Base-by-base conservation (phyloP, 2,888 invertebrate genomes). In the Catocala sponsa region DNA sequence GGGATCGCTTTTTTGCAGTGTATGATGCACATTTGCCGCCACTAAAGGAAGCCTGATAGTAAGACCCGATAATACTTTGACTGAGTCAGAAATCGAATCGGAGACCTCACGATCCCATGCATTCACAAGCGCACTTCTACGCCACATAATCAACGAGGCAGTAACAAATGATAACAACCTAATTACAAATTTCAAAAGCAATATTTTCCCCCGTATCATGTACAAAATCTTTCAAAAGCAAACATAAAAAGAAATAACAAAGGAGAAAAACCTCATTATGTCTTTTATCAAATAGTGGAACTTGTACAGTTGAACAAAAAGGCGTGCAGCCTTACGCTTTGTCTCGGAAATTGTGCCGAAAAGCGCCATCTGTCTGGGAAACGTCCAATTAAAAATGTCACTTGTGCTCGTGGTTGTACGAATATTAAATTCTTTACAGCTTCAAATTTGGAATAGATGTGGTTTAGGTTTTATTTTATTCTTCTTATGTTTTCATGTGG, bases 261-360 rank as follows among this genome's bases (percentile, higher is more conserved):
- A 63, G 32, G 15, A 58, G 51, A 63, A 66, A 73, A 75, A 62
- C 57, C 74, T 75, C 75, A 74, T 75, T 65, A 74, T 56, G 42
- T 69, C 54, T 44, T 52, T 77, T 69, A 76, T 69, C 63, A 68
- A 71, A 74, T 66, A 77, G 74, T 74, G 46, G 53, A 62, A 53
- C 44, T 62, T 47, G 42, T 61, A 51, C 55, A 55, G 74, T 65
- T 51, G 49, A 67, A 58, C 56, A 73, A 59, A 77, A 74, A 70
- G 68, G 56, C 62, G 52, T 62, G 56, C 49, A 49, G 51, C 49
- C 52, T 49, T 38, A 50, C 56, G 55, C 74, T 76, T 68, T 74
- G 63, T 70, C 58, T 70, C 54, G 52, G 68, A 55, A 73, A 70
- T 63, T 68, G 74, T 56, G 65, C 70, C 67, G 58, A 76, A 74